Evolutionary conservation across 2,113 vertebrate genomes (phyloP).

Genomic region (Apaloderma vittatum): DNA sequence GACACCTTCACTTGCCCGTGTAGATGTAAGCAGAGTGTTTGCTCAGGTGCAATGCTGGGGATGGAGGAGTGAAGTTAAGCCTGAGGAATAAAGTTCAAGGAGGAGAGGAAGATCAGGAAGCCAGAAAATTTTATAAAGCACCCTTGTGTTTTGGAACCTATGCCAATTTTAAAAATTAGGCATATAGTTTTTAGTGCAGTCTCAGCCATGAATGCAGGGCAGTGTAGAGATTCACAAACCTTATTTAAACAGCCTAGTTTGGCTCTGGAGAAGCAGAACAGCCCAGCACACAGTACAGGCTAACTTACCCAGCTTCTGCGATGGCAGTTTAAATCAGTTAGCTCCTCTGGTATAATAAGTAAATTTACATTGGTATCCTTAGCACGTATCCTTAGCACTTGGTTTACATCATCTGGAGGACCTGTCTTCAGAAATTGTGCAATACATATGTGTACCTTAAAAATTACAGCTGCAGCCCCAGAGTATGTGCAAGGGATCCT

Average conservation of each 20-base stretch:
- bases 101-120: slow-evolving; percentile 41
- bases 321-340: not conserved
- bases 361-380: not conserved
- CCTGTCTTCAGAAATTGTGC: not conserved
- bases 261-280: slow-evolving; percentile 2
- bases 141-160: slow-evolving; percentile 16
- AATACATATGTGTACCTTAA: not conserved
- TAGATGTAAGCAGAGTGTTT: not conserved
- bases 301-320: not conserved
- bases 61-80: not conserved
- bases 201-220: slow-evolving; percentile 49
- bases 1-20: not conserved
- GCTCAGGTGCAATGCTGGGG: not conserved
- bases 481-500: not conserved
- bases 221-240: slow-evolving; percentile 49
- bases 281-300: not conserved
- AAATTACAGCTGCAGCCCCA: not conserved
- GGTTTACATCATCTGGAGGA: not conserved
- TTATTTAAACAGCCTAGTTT: slow-evolving; percentile 43
- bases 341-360: not conserved
- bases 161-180: slow-evolving; percentile 44
- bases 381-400: not conserved
- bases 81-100: not conserved
- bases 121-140: slow-evolving; percentile 40
- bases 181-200: not conserved